Percentiles rank a stretch among this genome's conserved stretches.
These are phyloP conservation scores for Rotaria socialis DNA, from an alignment of 2,888 invertebrate genomes.

Conservation along the genomic window DNA sequence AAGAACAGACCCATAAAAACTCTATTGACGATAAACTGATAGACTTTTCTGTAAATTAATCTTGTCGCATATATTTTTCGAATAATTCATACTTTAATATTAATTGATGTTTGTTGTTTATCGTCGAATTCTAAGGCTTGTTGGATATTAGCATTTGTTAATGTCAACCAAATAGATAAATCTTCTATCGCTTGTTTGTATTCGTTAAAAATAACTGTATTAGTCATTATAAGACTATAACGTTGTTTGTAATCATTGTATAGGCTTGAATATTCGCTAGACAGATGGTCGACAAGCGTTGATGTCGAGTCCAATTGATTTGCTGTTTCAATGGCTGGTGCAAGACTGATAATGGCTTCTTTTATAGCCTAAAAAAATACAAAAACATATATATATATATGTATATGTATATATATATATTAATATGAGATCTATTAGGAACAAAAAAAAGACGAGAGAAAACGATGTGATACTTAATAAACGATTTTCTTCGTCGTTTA, in stretches of 20 bases:
- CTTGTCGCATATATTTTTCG: not conserved
- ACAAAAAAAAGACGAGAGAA: not conserved
- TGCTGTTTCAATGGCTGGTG: not conserved
- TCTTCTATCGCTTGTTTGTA: not conserved
- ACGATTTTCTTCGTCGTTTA: not conserved
- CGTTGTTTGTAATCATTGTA: not conserved
- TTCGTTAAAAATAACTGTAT: not conserved
- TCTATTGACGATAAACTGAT: no score
- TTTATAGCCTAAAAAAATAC: not conserved
- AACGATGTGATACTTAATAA: not conserved
- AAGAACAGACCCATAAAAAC: no score
- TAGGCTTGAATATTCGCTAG: not conserved
- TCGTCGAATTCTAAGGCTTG: not conserved
- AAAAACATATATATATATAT: not conserved
- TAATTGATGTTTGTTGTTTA: constrained; percentile 8
- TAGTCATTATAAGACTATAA: not conserved
- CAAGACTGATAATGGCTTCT: not conserved
- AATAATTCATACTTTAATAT: not conserved
- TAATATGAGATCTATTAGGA: not conserved
- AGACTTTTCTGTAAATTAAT: no score
- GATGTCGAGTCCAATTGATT: not conserved
- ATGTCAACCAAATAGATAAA: not conserved
- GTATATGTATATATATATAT: not conserved
- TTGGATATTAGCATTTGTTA: constrained; percentile 4
- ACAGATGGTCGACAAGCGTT: not conserved